Base-by-base conservation (phyloP, 37 sponge, comb jelly and placozoan genomes). In the Tethya wilhelma region DNA sequence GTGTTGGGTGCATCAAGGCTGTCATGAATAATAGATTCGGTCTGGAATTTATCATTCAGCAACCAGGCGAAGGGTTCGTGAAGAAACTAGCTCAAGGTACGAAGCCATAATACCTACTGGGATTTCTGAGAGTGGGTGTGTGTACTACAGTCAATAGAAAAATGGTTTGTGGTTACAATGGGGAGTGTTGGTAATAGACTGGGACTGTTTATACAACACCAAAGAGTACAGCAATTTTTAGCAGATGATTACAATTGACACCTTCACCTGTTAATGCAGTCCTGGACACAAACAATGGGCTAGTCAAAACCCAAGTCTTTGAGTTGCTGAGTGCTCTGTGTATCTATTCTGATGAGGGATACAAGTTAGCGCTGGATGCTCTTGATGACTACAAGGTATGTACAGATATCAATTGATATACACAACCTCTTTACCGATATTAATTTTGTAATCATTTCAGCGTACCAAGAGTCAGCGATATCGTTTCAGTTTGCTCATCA, bases 291-390 rank as follows among this genome's bases (percentile, higher is more conserved):
- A 90, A 90, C 75, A 97, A 94, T 71, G 79, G 71, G 1, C 80
- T 97, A n/a, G 77, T 97, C 39, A 97, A 97, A 73, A 86, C 83
- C 25, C 98, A 97, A 74, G 80, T 97, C 2, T 86, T 92, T 64
- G 88, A 97, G 75, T 72, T 97, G 75, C 83, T 97, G 37, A 90
- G 90, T 84, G 95, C 93, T 0, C 73, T 97, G 63, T 92, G 93
- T 60, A 57, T 94, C 53, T 94, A 91, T 68, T 91, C 94, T 41
- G 74, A 83, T 34, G 80, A 86, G 23, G 98, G 98, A 14, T 89
- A 94, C 57, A 57, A 69, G 6, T 69, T 91, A 3, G 93, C 87
- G 0, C 33, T 94, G 56, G 87, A 91, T 32, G 85, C 95, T 14
- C 84, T 97, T 32, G 53, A 83, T 4, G 73, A 86, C 29, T 89